These are phyloP conservation scores for Hemicentrotus pulcherrimus DNA, from an alignment of 35 echinoderm and acorn worm species.

Conservation along the genomic window DNA sequence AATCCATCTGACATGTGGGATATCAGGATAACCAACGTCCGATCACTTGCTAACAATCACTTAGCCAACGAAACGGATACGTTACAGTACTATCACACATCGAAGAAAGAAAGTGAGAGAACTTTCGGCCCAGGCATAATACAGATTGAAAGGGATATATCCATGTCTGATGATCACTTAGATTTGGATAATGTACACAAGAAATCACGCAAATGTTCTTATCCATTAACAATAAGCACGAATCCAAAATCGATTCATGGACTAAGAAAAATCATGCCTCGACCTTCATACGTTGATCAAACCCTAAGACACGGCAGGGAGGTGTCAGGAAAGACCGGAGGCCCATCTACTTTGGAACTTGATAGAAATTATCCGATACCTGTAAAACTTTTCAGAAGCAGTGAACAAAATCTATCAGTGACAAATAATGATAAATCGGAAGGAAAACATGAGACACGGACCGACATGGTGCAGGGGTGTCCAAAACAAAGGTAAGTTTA, in stretches of 20 bases:
- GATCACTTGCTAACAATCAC: background rate
- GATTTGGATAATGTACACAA: background rate
- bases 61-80: background rate
- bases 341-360: background rate
- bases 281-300: too few species aligned
- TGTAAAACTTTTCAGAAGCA: background rate
- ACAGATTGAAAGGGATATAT: background rate
- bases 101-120: background rate
- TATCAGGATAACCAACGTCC: slow-evolving; percentile 14
- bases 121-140: background rate
- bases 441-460: background rate
- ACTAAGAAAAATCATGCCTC: background rate
- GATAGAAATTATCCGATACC: background rate
- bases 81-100: background rate
- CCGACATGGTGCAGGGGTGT: background rate
- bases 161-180: background rate
- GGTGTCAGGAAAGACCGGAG: background rate
- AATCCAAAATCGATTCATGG: background rate
- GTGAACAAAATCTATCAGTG: background rate
- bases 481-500: background rate
- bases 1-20: background rate
- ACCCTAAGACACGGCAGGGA: background rate
- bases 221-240: background rate
- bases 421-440: background rate
- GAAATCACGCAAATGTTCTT: background rate